Conservation (phyloP, 2,797 vertebrate genomes). For the Bradypodion ventrale region DNA sequence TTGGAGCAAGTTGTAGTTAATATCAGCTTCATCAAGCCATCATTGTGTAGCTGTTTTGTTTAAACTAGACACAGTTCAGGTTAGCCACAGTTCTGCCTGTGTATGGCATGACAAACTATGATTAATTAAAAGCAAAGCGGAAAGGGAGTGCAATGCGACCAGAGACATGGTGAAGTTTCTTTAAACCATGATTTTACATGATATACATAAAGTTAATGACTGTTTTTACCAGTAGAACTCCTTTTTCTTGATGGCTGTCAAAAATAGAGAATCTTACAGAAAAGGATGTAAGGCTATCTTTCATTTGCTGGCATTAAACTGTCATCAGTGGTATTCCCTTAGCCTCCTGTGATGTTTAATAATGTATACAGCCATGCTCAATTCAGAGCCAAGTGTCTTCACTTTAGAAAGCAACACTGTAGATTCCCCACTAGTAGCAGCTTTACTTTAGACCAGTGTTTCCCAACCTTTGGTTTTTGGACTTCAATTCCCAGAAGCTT, state of each 20-base stretch:
- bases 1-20: not conserved
- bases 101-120: not conserved
- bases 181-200: not conserved
- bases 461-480: too few relatives aligned
- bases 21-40: not conserved
- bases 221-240: not conserved
- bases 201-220: not conserved
- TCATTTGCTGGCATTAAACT: slow-evolving; percentile 11
- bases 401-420: not conserved
- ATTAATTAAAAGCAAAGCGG: not conserved
- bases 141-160: not conserved
- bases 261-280: not conserved
- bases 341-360: not conserved
- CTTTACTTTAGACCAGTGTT: not conserved
- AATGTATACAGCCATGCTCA: not conserved
- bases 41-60: not conserved
- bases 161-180: not conserved
- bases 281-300: not conserved
- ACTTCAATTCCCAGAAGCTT: too few relatives aligned
- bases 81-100: not conserved
- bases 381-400: not conserved
- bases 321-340: not conserved
- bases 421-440: not conserved
- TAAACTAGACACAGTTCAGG: not conserved
- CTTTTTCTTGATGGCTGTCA: not conserved